Percentiles rank a stretch among this genome's conserved stretches.
phyloP scores from a whole-genome alignment of 37 sponge, comb jelly and placozoan genomes.

The Ianthella basta region DNA sequence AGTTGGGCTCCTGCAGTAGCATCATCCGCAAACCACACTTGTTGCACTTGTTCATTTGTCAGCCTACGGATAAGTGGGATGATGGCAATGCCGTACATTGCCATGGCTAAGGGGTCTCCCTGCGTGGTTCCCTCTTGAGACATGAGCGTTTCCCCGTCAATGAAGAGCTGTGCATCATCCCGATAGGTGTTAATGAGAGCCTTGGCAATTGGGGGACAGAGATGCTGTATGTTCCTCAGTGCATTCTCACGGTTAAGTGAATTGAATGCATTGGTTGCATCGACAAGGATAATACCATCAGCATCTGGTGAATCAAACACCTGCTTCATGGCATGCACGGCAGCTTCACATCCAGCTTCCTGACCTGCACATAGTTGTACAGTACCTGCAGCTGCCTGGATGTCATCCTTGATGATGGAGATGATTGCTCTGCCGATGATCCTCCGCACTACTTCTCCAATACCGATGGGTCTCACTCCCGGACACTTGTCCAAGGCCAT shows the following conservation, averaged over 20 bases:
- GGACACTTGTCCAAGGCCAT: conserved; percentile 29
- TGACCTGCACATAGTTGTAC: conserved; percentile 42
- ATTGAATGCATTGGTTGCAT: no score
- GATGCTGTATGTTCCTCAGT: not conserved
- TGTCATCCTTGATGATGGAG: conserved; percentile 3
- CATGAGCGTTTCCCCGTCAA: not conserved
- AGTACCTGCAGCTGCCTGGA: conserved; percentile 18
- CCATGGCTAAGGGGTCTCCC: not conserved
- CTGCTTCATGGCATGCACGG: conserved; percentile 8
- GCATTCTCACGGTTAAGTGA: conserved; percentile 10
- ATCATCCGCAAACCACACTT: conserved; percentile 1
- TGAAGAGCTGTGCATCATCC: not conserved
- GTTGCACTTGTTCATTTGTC: not conserved
- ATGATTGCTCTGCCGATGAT: conserved; percentile 32
- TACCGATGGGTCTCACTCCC: conserved; percentile 28
- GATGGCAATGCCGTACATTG: not conserved
- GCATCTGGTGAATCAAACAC: not conserved
- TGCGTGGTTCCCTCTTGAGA: conserved; percentile 2
- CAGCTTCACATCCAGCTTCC: not conserved
- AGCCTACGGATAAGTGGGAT: conserved; percentile 11
- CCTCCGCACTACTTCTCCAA: conserved; percentile 26
- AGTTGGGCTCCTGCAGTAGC: conserved; percentile 3
- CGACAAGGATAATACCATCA: not conserved
- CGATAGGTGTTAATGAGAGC: not conserved
- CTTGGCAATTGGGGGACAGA: not conserved